A percentile compares a stretch with the other conserved stretches of the same genome.
phyloP scores from a whole-genome alignment of 2,113 vertebrate genomes.

The Sceloporus undulatus region DNA sequence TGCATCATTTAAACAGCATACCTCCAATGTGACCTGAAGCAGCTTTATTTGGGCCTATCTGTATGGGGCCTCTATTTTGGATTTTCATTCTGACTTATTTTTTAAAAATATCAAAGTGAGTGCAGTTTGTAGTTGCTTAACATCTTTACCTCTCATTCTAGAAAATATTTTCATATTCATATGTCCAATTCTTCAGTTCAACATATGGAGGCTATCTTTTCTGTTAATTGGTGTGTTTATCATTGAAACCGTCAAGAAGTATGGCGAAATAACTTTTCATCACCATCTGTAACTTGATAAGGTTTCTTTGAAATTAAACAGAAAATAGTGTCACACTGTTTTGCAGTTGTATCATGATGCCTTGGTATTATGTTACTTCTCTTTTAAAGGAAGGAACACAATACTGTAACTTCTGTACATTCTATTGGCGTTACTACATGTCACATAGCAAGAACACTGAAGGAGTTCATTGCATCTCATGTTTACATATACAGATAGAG shows the following conservation, averaged over 20 bases:
- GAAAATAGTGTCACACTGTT: conserved; percentile 2
- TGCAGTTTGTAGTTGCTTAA: neutral
- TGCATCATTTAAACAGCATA: no score
- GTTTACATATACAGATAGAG: neutral
- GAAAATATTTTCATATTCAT: conserved; percentile 19
- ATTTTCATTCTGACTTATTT: neutral
- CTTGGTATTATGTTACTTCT: neutral
- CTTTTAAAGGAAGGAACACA: neutral
- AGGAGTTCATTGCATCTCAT: neutral
- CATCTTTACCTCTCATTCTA: neutral
- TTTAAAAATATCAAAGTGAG: neutral
- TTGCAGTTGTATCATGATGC: conserved; percentile 1
- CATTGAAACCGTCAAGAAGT: conserved; percentile 24
- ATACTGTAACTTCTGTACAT: no score
- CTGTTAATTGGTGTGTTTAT: conserved; percentile 18
- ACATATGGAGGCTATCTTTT: conserved; percentile 3
- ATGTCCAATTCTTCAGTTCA: conserved; percentile 2
- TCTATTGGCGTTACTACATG: no score
- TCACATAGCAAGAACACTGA: no score
- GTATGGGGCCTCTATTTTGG: neutral
- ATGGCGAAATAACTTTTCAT: neutral
- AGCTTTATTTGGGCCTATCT: no score
- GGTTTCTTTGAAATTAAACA: neutral
- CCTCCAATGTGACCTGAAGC: no score
- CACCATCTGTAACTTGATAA: conserved; percentile 12